Percentiles rank a stretch among this genome's conserved stretches.
phyloP scores from a whole-genome alignment of 2,888 invertebrate species.

The Chironomus tentans region DNA sequence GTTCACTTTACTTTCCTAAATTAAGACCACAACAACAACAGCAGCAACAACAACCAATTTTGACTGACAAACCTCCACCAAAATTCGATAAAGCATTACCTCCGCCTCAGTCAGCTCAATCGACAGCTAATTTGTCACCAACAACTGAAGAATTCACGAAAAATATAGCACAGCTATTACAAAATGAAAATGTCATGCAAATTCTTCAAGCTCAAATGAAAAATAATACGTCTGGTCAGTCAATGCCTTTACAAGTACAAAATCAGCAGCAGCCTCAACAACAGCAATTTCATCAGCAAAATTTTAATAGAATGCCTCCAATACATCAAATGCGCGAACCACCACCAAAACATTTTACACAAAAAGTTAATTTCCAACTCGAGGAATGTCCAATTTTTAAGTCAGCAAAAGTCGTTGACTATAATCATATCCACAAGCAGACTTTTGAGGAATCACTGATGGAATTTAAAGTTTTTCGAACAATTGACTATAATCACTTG shows the following conservation, averaged over 20 bases:
- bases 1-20: not conserved
- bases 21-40: not conserved
- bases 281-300: not conserved
- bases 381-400: not conserved
- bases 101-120: not conserved
- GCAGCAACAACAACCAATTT: not conserved
- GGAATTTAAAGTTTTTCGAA: conserved; percentile 32
- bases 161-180: not conserved
- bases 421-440: conserved; percentile 3
- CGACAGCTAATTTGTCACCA: not conserved
- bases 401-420: conserved; percentile 15
- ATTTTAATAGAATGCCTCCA: not conserved
- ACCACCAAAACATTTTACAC: not conserved
- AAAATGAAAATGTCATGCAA: conserved; percentile 11
- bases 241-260: not conserved
- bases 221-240: not conserved
- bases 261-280: not conserved
- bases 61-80: not conserved
- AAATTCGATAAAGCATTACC: too few species aligned
- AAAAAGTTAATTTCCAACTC: not conserved
- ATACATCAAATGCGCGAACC: not conserved
- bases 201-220: not conserved
- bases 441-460: conserved; percentile 35
- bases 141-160: not conserved
- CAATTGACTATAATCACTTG: conserved; percentile 18